Percentiles rank a stretch among this genome's conserved stretches.
These are phyloP conservation scores for Himalopsyche anomala DNA, from an alignment of 2,888 invertebrate species.

Conservation along the genomic window DNA sequence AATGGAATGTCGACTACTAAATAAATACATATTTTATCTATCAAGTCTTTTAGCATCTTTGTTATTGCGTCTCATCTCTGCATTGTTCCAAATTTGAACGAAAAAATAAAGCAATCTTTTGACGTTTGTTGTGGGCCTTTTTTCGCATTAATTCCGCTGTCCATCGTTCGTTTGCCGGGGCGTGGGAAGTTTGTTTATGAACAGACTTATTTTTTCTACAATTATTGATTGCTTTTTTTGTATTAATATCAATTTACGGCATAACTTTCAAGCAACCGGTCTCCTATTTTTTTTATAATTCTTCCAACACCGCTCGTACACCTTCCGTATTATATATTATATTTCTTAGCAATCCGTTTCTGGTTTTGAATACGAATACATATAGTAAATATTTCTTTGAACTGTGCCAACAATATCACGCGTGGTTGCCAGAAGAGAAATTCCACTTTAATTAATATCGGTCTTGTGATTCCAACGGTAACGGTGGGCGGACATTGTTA, in stretches of 20 bases:
- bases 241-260: neutral
- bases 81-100: neutral
- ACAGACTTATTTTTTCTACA: neutral
- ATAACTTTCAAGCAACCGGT: neutral
- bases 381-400: neutral
- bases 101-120: neutral
- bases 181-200: slow-evolving; percentile 9
- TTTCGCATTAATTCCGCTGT: slow-evolving; percentile 16
- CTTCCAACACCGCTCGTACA: neutral
- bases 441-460: neutral
- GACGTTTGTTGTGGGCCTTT: neutral
- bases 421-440: slow-evolving; percentile 20
- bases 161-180: slow-evolving; percentile 9
- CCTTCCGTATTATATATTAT: neutral
- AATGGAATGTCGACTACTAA: too few relatives aligned
- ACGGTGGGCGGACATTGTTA: neutral
- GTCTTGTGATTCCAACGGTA: neutral
- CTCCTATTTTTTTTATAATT: neutral
- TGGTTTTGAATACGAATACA: neutral
- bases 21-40: neutral
- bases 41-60: neutral
- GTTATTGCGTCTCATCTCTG: neutral
- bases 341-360: neutral
- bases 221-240: slow-evolving; percentile 13
- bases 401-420: slow-evolving; percentile 8